Evolutionary conservation across 2,888 invertebrate species (phyloP).

Genomic region (Drosophila antonietae): DNA sequence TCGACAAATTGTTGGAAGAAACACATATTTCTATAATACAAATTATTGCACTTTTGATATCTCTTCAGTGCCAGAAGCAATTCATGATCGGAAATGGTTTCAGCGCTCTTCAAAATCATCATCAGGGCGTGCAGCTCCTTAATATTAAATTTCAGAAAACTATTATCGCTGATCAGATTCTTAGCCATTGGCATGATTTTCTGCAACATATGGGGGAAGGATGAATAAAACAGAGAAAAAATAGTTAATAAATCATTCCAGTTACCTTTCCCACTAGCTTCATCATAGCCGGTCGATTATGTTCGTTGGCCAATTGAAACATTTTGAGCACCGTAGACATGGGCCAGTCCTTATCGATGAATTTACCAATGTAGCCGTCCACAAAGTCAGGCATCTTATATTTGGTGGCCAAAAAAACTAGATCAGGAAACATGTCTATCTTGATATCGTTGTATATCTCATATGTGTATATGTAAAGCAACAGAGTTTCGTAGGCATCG

Average conservation of each 20-base stretch:
- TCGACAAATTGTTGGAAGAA: slow-evolving; percentile 55
- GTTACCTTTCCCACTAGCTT: slow-evolving; percentile 41
- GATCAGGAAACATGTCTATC: slow-evolving; percentile 50
- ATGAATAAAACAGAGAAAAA: neutral
- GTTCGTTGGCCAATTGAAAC: slow-evolving; percentile 58
- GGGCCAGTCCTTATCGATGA: slow-evolving; percentile 54
- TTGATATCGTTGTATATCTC: slow-evolving; percentile 52
- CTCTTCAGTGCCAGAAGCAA: slow-evolving; percentile 46
- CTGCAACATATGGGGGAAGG: slow-evolving; percentile 9
- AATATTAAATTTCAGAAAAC: slow-evolving; percentile 46
- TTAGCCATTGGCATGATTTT: slow-evolving; percentile 51
- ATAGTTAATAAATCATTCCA: neutral
- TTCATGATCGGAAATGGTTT: slow-evolving; percentile 20
- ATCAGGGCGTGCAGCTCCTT: slow-evolving; percentile 52
- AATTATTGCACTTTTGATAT: slow-evolving; percentile 53
- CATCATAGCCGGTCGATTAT: slow-evolving; percentile 40
- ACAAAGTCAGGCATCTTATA: slow-evolving; percentile 62
- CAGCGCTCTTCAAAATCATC: slow-evolving; percentile 34
- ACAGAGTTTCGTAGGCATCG: slow-evolving; percentile 55
- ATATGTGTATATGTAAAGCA: slow-evolving; percentile 65
- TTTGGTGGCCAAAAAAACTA: slow-evolving; percentile 53
- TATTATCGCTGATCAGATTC: slow-evolving; percentile 40
- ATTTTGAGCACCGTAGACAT: slow-evolving; percentile 52
- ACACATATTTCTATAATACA: slow-evolving; percentile 50
- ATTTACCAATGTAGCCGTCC: slow-evolving; percentile 45